Evolutionary conservation across 2,113 vertebrate genomes (phyloP).

Genomic region (Tautogolabrus adspersus): DNA sequence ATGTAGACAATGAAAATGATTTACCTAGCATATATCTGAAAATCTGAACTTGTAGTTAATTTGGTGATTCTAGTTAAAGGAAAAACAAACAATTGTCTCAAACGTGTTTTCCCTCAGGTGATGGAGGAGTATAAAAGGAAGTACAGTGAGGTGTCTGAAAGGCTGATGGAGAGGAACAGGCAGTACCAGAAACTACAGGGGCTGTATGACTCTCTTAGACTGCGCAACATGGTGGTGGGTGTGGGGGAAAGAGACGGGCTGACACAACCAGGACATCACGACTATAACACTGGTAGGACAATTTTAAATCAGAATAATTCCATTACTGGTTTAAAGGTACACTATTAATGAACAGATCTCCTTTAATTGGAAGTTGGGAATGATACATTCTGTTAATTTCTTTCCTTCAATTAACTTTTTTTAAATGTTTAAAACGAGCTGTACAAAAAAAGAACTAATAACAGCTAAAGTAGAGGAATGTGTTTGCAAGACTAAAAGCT

Average conservation of each 20-base stretch:
- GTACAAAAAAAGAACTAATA: too few relatives aligned
- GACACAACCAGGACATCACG: conserved; percentile 23
- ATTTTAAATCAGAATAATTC: too few relatives aligned
- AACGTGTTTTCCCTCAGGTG: conserved; percentile 66
- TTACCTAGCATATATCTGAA: too few relatives aligned
- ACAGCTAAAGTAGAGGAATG: too few relatives aligned
- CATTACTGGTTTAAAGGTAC: neutral
- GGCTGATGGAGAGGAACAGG: conserved; percentile 90
- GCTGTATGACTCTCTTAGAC: conserved; percentile 89
- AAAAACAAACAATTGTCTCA: neutral
- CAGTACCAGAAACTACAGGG: conserved; percentile 92
- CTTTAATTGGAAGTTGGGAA: too few relatives aligned
- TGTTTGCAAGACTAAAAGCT: too few relatives aligned
- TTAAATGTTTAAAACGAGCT: too few relatives aligned
- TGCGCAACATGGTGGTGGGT: conserved; percentile 86
- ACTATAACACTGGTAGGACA: conserved; percentile 64
- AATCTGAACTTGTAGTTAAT: too few relatives aligned
- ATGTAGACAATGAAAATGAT: too few relatives aligned
- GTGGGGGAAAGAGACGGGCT: conserved; percentile 64
- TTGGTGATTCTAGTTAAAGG: too few relatives aligned
- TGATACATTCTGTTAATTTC: too few relatives aligned
- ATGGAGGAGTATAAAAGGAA: conserved; percentile 93
- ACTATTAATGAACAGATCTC: neutral
- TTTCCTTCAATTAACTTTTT: too few relatives aligned
- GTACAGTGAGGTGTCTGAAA: conserved; percentile 91